Evolutionary conservation across 2,888 invertebrate genomes (phyloP).

Genomic region (Sipha maydis): DNA sequence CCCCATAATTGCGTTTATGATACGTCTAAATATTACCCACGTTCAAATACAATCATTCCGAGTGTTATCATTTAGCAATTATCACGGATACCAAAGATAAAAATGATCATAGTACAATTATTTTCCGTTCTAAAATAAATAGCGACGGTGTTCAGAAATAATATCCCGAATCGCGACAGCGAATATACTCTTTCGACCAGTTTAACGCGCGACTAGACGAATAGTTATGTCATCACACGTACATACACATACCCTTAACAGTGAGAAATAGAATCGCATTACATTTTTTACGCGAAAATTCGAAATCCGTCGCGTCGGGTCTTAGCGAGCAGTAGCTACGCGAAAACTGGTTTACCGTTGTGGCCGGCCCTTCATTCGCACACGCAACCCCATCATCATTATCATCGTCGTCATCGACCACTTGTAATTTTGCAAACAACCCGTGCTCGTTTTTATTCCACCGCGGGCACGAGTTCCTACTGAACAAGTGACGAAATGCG

Average conservation of each 20-base stretch:
- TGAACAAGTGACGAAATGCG: slow-evolving; percentile 2
- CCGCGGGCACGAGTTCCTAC: background rate
- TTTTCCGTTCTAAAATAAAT: too few species aligned
- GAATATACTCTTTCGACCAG: too few species aligned
- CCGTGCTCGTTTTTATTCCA: background rate
- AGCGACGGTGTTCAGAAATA: too few species aligned
- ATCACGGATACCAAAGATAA: too few species aligned
- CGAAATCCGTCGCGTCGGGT: background rate
- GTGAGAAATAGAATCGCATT: too few species aligned
- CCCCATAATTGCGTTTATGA: too few species aligned
- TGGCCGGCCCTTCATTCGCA: background rate
- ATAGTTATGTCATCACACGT: background rate
- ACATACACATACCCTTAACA: background rate
- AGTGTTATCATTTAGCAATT: too few species aligned
- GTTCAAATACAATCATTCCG: too few species aligned
- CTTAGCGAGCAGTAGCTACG: background rate
- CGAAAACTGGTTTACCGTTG: background rate
- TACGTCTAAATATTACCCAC: too few species aligned
- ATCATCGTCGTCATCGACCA: background rate
- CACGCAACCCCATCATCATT: background rate
- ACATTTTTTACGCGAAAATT: too few species aligned
- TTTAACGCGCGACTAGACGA: background rate
- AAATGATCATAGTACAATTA: background rate
- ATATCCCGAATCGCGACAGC: too few species aligned
- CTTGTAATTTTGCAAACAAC: background rate